phyloP scores from a whole-genome alignment of 2,888 invertebrate species.

The Polydrusus pterygomalis region DNA sequence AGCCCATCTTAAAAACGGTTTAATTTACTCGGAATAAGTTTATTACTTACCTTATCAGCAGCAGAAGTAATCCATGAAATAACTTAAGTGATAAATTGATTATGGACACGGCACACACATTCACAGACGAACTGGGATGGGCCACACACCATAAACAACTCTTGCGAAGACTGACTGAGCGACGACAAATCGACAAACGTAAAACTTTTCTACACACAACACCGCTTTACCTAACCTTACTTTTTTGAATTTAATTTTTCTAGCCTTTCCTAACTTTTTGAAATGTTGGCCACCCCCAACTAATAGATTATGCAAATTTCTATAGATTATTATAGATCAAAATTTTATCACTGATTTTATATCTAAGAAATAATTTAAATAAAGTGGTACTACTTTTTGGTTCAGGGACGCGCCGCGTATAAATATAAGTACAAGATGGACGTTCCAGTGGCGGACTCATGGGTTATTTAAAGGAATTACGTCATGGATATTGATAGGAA shows the following conservation, averaged over 20 bases:
- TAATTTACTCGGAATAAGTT: slow-evolving; percentile 12
- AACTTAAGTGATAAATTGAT: slow-evolving; percentile 62
- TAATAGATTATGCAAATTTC: not conserved
- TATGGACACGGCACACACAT: slow-evolving; percentile 72
- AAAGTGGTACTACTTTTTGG: slow-evolving; percentile 62
- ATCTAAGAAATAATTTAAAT: not conserved
- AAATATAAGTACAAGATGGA: slow-evolving; percentile 60
- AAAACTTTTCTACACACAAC: slow-evolving; percentile 49
- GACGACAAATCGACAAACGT: slow-evolving; percentile 57
- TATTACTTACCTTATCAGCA: slow-evolving; percentile 69
- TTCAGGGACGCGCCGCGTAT: slow-evolving; percentile 59
- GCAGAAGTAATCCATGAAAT: slow-evolving; percentile 69
- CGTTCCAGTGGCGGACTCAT: slow-evolving; percentile 59
- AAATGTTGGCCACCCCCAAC: not conserved
- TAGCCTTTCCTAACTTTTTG: not conserved
- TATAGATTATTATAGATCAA: slow-evolving; percentile 7
- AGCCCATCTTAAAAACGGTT: slow-evolving; percentile 37
- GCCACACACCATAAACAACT: slow-evolving; percentile 72
- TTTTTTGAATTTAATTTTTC: slow-evolving; percentile 18
- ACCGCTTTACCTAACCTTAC: slow-evolving; percentile 34
- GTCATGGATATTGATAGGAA: slow-evolving; percentile 71
- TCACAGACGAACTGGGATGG: slow-evolving; percentile 73
- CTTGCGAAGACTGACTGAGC: slow-evolving; percentile 35
- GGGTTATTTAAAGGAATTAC: slow-evolving; percentile 68
- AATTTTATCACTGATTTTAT: not conserved